Percentiles rank a stretch among this genome's conserved stretches.
Conservation (phyloP, 2,113 vertebrate genomes). For the Petromus typicus region DNA sequence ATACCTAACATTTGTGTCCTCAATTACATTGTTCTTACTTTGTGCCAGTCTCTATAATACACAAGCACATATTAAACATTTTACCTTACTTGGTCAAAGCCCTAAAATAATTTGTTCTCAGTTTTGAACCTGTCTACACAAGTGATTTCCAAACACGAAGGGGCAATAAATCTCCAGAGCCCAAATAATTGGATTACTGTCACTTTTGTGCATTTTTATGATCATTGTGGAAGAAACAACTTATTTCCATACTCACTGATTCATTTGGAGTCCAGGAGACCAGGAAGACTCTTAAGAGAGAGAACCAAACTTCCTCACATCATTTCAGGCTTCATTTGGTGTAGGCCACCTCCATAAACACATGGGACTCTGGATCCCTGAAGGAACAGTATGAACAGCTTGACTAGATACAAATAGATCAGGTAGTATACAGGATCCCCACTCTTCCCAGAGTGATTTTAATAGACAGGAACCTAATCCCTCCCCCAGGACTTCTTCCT, state of each 20-base stretch:
- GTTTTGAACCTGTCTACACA: slow-evolving; percentile 51
- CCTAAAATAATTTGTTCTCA: slow-evolving; percentile 69
- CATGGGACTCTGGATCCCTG: slow-evolving; percentile 34
- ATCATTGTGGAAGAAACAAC: slow-evolving; percentile 59
- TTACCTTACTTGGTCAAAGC: slow-evolving; percentile 53
- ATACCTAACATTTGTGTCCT: not conserved
- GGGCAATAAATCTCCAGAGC: slow-evolving; percentile 63
- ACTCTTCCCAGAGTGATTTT: not conserved
- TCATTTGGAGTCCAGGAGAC: slow-evolving; percentile 66
- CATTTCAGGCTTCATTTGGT: slow-evolving; percentile 72
- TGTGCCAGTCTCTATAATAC: slow-evolving; percentile 14
- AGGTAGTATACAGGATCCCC: slow-evolving; percentile 9
- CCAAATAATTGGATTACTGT: not conserved
- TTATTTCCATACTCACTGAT: slow-evolving; percentile 78
- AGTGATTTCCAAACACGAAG: slow-evolving; percentile 36
- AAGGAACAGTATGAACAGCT: slow-evolving; percentile 45
- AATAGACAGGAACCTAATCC: not conserved
- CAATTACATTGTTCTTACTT: not conserved
- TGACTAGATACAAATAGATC: slow-evolving; percentile 65
- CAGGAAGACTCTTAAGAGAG: slow-evolving; percentile 65
- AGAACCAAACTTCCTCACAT: slow-evolving; percentile 75
- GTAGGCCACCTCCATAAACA: slow-evolving; percentile 55
- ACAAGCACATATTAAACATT: slow-evolving; percentile 12
- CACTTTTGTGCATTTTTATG: slow-evolving; percentile 60
- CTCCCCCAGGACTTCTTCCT: slow-evolving; percentile 29